A percentile compares a stretch with the other conserved stretches of the same genome.
These are phyloP conservation scores for Gymnocypris eckloni DNA, from an alignment of 2,797 vertebrate genomes.

Conservation along the genomic window DNA sequence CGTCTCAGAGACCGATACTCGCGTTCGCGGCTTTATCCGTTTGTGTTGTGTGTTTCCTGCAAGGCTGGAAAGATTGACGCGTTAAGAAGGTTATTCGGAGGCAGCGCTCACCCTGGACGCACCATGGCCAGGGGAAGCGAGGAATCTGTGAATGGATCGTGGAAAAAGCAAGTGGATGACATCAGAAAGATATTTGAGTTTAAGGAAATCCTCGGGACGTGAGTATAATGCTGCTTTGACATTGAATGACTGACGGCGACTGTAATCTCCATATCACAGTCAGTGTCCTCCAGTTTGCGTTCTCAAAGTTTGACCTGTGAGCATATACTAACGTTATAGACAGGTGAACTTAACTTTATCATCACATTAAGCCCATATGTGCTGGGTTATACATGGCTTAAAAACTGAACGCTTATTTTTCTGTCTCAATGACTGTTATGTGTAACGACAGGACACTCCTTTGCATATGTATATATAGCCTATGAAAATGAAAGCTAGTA, in stretches of 20 bases:
- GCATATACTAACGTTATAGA: background rate
- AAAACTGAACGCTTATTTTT: background rate
- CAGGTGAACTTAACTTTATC: background rate
- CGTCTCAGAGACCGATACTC: background rate
- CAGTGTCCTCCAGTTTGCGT: background rate
- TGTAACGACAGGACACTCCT: background rate
- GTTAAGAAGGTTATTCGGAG: slow-evolving; percentile 40
- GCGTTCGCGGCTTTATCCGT: background rate
- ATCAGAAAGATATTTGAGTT: slow-evolving; percentile 89
- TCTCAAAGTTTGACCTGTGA: slow-evolving; percentile 38
- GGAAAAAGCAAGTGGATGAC: slow-evolving; percentile 89
- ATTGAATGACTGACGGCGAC: background rate
- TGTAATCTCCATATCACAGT: background rate
- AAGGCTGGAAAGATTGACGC: slow-evolving; percentile 34
- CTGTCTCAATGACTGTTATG: background rate
- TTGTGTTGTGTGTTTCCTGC: background rate
- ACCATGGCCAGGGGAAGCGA: slow-evolving; percentile 94
- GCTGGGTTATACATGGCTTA: background rate
- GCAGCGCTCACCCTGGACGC: slow-evolving; percentile 56
- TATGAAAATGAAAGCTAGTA: background rate
- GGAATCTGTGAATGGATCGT: slow-evolving; percentile 84
- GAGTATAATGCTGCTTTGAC: slow-evolving; percentile 55
- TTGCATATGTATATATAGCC: background rate
- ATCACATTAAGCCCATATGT: background rate
- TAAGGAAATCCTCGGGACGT: slow-evolving; percentile 88